phyloP scores from a whole-genome alignment of 2,113 vertebrate genomes.

The Tor tambroides region DNA sequence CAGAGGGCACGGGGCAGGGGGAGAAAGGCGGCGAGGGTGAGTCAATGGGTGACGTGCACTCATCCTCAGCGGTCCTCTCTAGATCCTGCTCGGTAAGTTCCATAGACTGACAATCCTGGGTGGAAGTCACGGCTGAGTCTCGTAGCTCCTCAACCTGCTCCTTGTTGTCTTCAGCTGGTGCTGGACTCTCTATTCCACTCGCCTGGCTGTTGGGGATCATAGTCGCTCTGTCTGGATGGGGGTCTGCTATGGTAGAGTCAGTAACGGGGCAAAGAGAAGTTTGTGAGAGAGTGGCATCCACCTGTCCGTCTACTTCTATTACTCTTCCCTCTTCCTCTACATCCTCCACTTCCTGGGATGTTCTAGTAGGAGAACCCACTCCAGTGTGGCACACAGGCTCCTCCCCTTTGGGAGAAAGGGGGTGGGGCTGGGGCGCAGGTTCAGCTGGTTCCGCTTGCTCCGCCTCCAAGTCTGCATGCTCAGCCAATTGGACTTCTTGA shows the following conservation, averaged over 20 bases:
- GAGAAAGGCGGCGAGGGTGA: constrained; percentile 27
- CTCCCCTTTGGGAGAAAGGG: constrained; percentile 56
- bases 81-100: constrained; percentile 5
- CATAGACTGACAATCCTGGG: constrained; percentile 16
- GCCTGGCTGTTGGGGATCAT: constrained; percentile 55
- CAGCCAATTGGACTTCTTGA: constrained; percentile 77
- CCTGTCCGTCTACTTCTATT: constrained; percentile 25
- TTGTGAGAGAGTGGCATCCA: constrained; percentile 18
- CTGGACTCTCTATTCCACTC: constrained; percentile 55
- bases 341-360: constrained; percentile 34
- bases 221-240: constrained; percentile 62
- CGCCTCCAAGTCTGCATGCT: constrained; percentile 81
- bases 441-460: constrained; percentile 75
- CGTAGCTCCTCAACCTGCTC: constrained; percentile 45
- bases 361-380: constrained; percentile 33
- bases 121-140: constrained; percentile 19
- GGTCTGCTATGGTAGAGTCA: neutral
- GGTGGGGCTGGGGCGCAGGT: constrained; percentile 59
- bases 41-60: neutral
- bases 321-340: constrained; percentile 44
- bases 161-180: constrained; percentile 59
- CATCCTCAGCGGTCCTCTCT: constrained; percentile 28
- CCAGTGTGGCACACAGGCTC: constrained; percentile 38
- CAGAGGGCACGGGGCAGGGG: neutral
- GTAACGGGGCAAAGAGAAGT: neutral